Conservation (phyloP, 2,797 vertebrate species). For the Cirrhinus molitorella region DNA sequence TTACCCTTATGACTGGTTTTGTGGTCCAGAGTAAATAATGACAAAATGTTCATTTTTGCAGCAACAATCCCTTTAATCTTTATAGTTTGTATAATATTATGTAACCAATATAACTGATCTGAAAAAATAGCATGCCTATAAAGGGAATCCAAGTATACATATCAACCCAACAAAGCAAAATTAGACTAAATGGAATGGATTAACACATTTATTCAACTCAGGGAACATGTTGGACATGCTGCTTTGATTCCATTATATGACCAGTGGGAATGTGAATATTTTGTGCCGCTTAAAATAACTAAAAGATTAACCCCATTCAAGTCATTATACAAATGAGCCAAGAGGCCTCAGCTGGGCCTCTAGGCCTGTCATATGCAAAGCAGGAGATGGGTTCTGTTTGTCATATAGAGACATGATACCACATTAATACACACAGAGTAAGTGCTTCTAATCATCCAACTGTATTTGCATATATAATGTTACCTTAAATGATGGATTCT, state of each 20-base stretch:
- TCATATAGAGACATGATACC: constrained; percentile 34
- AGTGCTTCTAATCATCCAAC: constrained; percentile 15
- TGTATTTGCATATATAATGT: not conserved
- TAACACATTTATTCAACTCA: not conserved
- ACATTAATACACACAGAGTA: constrained; percentile 44
- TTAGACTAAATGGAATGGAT: constrained; percentile 16
- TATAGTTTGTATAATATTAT: not conserved
- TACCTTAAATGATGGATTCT: constrained; percentile 5
- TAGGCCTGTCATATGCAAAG: constrained; percentile 48
- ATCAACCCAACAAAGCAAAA: constrained; percentile 9
- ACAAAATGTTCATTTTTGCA: not conserved
- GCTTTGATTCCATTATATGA: constrained; percentile 27
- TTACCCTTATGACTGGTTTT: too few relatives aligned
- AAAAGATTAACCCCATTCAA: constrained; percentile 49
- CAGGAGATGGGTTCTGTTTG: constrained; percentile 33
- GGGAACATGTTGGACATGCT: constrained; percentile 29
- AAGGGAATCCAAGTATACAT: constrained; percentile 43
- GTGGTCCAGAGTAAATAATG: not conserved
- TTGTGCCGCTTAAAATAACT: constrained; percentile 27
- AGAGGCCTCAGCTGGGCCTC: constrained; percentile 47
- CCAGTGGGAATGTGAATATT: constrained; percentile 16
- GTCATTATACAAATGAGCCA: constrained; percentile 58
- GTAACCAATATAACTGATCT: not conserved
- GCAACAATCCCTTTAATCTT: not conserved
- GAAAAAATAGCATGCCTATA: not conserved